Evolutionary conservation across 1,140 invertebrate species (phyloP), one percentile per base, ranked within the genome.

Genomic region (Drosophila serrata): DNA sequence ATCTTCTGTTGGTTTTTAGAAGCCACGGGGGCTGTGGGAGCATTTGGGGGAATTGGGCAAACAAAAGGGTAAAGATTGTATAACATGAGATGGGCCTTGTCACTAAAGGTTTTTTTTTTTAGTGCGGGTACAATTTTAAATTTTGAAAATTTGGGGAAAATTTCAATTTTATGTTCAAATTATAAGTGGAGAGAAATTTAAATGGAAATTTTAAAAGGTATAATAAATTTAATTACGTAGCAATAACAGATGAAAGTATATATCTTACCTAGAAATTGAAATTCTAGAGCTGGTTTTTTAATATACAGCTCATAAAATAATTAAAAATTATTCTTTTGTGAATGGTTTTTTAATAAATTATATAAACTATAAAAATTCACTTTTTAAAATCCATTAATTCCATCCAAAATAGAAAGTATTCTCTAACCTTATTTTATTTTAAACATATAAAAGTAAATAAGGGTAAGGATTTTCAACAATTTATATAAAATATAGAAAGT

Each of bases 1-100:
- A 79, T 79, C 69, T 80, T 61, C 49, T 74, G 55, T 51, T 73
- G 61, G 55, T 64, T 74, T 53, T 79, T 79, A 56, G 31, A 24
- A 53, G 27, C 40, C 24, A 27, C 9, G 9, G 7, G 7, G 24
- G 2, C 35, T 59, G 29, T 6, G 24, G 24, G 17, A 24, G 39
- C 15, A 19, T n/a, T n/a, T 1, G 9, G 7, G 15, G 33, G 49
- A 35, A 46, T 70, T 48, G 33, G 8, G 31, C 29, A 72, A 59
- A 72, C 65, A 72, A 59, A 59, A 72, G 64, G 22, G 43, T 22
- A 42, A 72, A 49, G 69, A 72, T 72, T 72, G 69, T 72, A 72
- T 72, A 72, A 72, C 69, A 72, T 61, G 70, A 73, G 68, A 73
- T 73, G 55, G 56, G 69, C 24, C 24, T 45, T 53, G 57, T 72